phyloP scores from a whole-genome alignment of 2,113 vertebrate species.

The Ptyas mucosa region DNA sequence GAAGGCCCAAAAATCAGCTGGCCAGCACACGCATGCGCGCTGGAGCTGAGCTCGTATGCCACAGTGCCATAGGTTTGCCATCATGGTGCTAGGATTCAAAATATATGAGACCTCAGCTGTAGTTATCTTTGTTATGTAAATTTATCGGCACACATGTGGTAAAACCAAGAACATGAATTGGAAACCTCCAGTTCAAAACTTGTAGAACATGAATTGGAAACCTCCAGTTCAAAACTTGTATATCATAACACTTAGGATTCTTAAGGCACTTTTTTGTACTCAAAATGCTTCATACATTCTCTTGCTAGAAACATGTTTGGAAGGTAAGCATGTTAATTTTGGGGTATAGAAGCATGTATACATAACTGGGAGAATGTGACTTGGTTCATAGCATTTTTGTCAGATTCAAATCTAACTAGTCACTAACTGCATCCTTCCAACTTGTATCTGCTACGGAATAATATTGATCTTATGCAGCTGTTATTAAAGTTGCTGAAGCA shows the following conservation, averaged over 20 bases:
- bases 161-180: background rate
- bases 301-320: background rate
- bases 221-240: background rate
- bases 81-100: background rate
- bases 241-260: background rate
- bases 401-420: background rate
- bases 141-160: background rate
- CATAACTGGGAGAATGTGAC: background rate
- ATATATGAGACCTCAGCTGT: background rate
- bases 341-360: background rate
- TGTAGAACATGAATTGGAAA: background rate
- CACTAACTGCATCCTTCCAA: background rate
- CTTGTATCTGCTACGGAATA: background rate
- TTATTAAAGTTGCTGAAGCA: background rate
- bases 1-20: too few relatives aligned
- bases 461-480: background rate
- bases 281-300: background rate
- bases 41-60: too few relatives aligned
- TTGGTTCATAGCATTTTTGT: background rate
- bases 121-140: background rate
- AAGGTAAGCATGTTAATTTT: background rate
- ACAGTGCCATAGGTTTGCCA: too few relatives aligned
- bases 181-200: background rate
- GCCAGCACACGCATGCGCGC: too few relatives aligned
- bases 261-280: background rate